phyloP scores from a whole-genome alignment of 2,797 vertebrate species.

The Muscicapa striata region DNA sequence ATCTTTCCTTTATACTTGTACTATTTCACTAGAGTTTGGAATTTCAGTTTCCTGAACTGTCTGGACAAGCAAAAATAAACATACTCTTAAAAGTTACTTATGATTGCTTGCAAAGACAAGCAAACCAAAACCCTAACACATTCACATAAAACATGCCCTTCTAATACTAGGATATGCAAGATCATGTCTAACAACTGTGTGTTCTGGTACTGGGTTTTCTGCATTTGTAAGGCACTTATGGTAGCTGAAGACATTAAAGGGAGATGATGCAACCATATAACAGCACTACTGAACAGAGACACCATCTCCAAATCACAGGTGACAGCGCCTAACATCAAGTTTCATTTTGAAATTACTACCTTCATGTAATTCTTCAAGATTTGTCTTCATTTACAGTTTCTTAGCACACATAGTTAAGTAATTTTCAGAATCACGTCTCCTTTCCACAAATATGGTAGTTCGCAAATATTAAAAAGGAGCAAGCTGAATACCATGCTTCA shows the following conservation, averaged over 20 bases:
- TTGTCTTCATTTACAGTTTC: not conserved
- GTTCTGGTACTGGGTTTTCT: not conserved
- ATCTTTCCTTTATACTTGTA: not conserved
- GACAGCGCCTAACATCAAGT: not conserved
- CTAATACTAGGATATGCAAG: not conserved
- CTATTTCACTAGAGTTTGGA: not conserved
- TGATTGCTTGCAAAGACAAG: not conserved
- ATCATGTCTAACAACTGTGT: not conserved
- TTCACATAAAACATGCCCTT: not conserved
- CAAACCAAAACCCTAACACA: not conserved
- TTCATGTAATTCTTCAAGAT: not conserved
- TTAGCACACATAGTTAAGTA: not conserved
- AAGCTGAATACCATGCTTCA: rapidly evolving
- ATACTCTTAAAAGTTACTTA: not conserved
- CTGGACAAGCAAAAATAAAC: not conserved
- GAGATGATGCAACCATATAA: not conserved
- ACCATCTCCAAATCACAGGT: not conserved
- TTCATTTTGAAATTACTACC: not conserved
- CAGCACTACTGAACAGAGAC: not conserved
- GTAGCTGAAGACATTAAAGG: not conserved
- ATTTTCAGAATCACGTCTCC: not conserved
- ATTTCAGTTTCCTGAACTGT: not conserved
- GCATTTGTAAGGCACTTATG: not conserved
- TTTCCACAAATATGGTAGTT: not conserved
- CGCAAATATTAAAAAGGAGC: not conserved